Base-by-base conservation (phyloP, 2,888 invertebrate genomes). In the Cyclophora albipunctata region DNA sequence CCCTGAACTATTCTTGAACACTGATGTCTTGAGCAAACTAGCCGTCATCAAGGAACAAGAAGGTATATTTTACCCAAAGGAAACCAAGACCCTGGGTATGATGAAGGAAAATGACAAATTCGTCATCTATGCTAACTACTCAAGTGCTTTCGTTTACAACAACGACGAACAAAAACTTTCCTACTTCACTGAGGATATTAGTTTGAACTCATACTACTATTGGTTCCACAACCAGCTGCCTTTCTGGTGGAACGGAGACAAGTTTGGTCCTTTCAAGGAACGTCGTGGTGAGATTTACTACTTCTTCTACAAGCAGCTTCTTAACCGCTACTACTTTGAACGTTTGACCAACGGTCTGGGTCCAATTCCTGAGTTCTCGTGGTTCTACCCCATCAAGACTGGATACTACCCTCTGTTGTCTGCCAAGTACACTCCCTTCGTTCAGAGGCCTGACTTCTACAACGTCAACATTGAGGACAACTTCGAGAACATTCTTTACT, bases 141-240 rank as follows among this genome's bases (percentile, higher is more conserved):
- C 91, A 7, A 90, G 86, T 60, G 66, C 86, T 42, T 67, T 69
- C 42, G 74, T 83, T 60, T 90, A 89, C 65, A 86, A 83, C 59
- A 90, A 91, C 60, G 69, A 84, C 2, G 93, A 93, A 63, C 87
- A 90, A 64, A 90, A 86, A 52, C 62, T 94, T 51, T 84, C 91
- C 41, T 94, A 94, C 78, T 92, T 93, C 78, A 92, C 91, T 40
- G 93, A 94, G 69, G 94, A 94, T 66, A 83, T 93, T 60, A 93
- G 92, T 53, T 79, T 92, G 65, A 93, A 93, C 76, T 69, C 90
- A 0, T 93, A 88, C 78, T 93, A 93, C 83, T 91, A 90, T 76
- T 91, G 90, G 75, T 90, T 91, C 81, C 91, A 93, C 66, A 69
- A 88, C 55, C 88, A 91, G 52, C 89, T 89, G 66, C 92, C 93